A percentile compares a stretch with the other conserved stretches of the same genome.
Evolutionary conservation across 2,888 invertebrate species (phyloP).

Genomic region (Balanococcus diminutus): DNA sequence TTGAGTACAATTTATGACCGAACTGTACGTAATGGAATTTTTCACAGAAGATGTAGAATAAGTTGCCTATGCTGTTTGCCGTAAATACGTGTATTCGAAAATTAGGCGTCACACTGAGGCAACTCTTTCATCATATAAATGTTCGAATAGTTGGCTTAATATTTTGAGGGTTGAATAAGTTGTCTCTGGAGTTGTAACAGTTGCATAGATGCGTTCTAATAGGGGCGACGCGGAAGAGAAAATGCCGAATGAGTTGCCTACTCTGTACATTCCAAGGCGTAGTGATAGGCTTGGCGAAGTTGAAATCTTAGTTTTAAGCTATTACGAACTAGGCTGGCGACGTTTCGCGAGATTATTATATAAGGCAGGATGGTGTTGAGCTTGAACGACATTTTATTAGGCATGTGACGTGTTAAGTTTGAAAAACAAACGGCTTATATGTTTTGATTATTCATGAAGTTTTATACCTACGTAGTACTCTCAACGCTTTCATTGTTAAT

Average conservation of each 20-base stretch:
- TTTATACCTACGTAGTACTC: not conserved
- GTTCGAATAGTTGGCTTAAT: not conserved
- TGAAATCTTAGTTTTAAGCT: not conserved
- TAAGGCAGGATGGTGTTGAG: not conserved
- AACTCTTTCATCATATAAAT: not conserved
- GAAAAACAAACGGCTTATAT: conserved; percentile 9
- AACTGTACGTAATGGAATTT: no score
- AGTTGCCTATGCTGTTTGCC: not conserved
- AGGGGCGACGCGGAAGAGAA: not conserved
- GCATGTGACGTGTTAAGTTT: conserved; percentile 9
- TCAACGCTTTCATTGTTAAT: not conserved
- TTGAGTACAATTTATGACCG: no score
- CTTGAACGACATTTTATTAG: conserved; percentile 27
- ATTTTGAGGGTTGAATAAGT: no score
- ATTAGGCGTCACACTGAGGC: no score
- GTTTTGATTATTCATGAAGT: conserved; percentile 6
- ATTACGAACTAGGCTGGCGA: not conserved
- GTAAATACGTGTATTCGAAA: not conserved
- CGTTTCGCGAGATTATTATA: not conserved
- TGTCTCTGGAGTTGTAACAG: no score
- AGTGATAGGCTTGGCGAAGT: not conserved
- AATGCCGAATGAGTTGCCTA: not conserved
- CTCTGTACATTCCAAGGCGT: not conserved
- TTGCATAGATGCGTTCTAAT: no score
- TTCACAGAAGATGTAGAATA: not conserved